These are phyloP conservation scores for Pteronotus mesoamericanus DNA, from an alignment of 2,797 vertebrate genomes.

Conservation along the genomic window DNA sequence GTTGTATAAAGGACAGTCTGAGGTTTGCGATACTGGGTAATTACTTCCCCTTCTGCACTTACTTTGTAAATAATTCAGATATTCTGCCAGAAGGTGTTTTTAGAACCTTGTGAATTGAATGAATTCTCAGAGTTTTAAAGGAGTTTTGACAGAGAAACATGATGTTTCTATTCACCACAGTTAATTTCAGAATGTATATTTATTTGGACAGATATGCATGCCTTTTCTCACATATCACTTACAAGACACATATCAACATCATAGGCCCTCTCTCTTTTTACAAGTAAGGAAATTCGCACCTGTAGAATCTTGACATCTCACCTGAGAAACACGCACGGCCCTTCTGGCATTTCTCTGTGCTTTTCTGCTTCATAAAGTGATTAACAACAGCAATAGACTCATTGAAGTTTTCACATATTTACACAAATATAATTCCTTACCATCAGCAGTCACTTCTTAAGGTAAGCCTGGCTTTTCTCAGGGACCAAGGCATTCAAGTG, in stretches of 20 bases:
- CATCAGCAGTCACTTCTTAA: not conserved
- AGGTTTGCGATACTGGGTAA: not conserved
- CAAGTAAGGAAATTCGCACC: not conserved
- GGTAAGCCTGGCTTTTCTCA: not conserved
- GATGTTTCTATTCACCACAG: not conserved
- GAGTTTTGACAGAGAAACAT: not conserved
- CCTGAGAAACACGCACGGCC: not conserved
- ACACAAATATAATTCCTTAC: not conserved
- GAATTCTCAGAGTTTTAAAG: not conserved
- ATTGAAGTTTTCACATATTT: not conserved
- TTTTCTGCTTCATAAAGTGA: not conserved
- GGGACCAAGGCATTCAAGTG: not conserved
- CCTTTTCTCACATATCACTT: not conserved
- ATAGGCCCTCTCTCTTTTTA: not conserved
- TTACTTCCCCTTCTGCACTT: not conserved
- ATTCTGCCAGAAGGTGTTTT: not conserved
- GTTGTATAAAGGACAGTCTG: accelerated
- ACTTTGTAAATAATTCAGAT: not conserved
- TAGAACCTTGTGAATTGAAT: not conserved
- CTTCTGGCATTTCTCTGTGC: not conserved
- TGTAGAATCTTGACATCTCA: not conserved
- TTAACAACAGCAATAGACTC: not conserved
- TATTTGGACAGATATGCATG: not conserved
- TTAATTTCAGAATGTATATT: not conserved
- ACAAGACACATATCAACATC: not conserved